phyloP scores from a whole-genome alignment of 2,113 vertebrate genomes.

The Sminthopsis crassicaudata region DNA sequence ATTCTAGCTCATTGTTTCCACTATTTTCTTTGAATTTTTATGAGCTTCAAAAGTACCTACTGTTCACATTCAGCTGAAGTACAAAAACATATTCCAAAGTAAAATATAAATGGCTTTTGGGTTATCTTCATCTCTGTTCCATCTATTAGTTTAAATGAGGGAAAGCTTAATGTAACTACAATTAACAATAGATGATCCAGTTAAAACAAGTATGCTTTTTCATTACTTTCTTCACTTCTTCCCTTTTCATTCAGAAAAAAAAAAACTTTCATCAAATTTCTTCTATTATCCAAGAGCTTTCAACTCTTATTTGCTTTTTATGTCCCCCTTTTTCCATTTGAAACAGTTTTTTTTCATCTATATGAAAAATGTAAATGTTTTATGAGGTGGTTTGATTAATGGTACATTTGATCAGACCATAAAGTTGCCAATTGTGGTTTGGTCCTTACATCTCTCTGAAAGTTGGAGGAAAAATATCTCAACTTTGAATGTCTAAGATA shows the following conservation, averaged over 20 bases:
- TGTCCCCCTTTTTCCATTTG: neutral
- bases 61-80: neutral
- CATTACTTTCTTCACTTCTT: neutral
- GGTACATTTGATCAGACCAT: neutral
- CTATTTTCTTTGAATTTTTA: neutral
- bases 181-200: neutral
- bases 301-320: neutral
- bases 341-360: neutral
- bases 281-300: neutral
- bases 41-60: neutral
- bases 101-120: neutral
- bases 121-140: neutral
- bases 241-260: neutral
- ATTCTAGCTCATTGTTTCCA: neutral
- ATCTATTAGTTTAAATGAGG: conserved; percentile 3
- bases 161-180: neutral
- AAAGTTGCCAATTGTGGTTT: neutral
- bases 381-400: neutral
- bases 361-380: neutral
- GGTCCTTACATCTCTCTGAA: neutral
- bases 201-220: neutral
- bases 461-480: neutral
- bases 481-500: neutral
- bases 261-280: neutral
- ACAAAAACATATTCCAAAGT: neutral